phyloP scores from a whole-genome alignment of 2,797 vertebrate genomes.

The Sciaenops ocellatus region DNA sequence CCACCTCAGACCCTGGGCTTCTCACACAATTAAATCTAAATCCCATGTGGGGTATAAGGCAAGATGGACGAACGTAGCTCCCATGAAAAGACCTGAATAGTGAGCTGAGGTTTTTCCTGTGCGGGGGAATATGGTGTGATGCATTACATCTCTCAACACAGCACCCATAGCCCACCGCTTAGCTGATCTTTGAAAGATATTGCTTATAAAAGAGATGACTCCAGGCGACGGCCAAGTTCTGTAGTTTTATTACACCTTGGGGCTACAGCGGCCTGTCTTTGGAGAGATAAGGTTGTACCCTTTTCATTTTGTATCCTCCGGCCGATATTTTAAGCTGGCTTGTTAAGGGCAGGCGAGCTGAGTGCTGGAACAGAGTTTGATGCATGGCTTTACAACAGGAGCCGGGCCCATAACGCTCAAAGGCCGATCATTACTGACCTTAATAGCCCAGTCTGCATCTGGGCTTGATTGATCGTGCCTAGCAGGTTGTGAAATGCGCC shows the following conservation, averaged over 20 bases:
- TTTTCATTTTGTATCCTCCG: conserved; percentile 95
- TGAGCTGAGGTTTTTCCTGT: conserved; percentile 70
- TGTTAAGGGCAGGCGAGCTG: conserved; percentile 87
- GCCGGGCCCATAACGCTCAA: conserved; percentile 85
- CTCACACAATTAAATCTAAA: conserved; percentile 77
- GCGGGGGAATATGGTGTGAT: conserved; percentile 79
- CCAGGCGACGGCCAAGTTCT: conserved; percentile 91
- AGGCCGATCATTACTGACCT: conserved; percentile 87
- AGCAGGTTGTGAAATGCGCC: conserved; percentile 91
- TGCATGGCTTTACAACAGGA: conserved; percentile 84
- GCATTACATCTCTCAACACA: conserved; percentile 82
- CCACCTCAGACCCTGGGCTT: conserved; percentile 69
- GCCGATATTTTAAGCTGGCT: conserved; percentile 92
- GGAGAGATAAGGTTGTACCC: conserved; percentile 97
- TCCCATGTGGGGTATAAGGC: conserved; percentile 70
- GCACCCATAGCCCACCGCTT: conserved; percentile 88
- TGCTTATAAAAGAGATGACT: conserved; percentile 95
- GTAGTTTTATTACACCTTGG: conserved; percentile 96
- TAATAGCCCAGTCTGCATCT: conserved; percentile 84
- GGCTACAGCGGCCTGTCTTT: conserved; percentile 92
- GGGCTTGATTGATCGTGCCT: conserved; percentile 87
- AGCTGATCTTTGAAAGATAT: conserved; percentile 92
- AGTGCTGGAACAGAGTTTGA: conserved; percentile 84
- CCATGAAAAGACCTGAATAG: conserved; percentile 72
- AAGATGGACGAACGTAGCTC: conserved; percentile 62